Conservation (phyloP, 2,113 vertebrate species). For the Callopanchax toddi region DNA sequence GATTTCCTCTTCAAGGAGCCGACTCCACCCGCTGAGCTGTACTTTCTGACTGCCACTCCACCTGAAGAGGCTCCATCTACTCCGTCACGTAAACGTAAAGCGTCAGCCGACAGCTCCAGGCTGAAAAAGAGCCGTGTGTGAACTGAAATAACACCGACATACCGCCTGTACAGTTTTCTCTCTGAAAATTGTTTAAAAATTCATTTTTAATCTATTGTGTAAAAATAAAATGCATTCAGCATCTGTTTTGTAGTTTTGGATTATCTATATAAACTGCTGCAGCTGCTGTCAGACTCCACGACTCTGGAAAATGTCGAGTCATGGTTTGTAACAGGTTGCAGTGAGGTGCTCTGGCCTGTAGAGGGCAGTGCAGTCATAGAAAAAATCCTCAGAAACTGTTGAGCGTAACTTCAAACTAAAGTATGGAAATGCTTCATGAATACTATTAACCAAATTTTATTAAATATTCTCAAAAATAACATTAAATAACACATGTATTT, state of each 20-base stretch:
- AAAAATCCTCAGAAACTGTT: too few relatives aligned
- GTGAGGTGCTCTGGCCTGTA: not conserved
- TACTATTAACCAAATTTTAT: not conserved
- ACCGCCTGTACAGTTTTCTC: not conserved
- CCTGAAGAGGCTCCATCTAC: conserved; percentile 61
- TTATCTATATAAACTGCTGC: conserved; percentile 13
- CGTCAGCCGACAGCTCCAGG: conserved; percentile 66
- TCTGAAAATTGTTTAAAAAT: conserved; percentile 46
- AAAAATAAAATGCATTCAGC: conserved; percentile 46
- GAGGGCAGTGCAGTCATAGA: conserved; percentile 25
- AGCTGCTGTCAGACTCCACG: conserved; percentile 1
- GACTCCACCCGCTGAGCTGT: conserved; percentile 82
- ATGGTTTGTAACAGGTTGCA: conserved; percentile 59
- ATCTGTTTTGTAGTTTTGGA: conserved; percentile 9
- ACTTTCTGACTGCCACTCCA: conserved; percentile 79
- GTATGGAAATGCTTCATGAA: not conserved
- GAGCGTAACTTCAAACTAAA: not conserved
- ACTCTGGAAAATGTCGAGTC: conserved; percentile 57
- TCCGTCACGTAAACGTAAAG: conserved; percentile 89
- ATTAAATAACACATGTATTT: not conserved
- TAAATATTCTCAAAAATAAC: not conserved
- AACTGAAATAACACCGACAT: conserved; percentile 64
- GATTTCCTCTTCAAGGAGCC: conserved; percentile 80
- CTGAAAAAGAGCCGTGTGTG: conserved; percentile 84
- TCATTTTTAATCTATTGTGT: conserved; percentile 1